Base-by-base conservation (phyloP, 2,797 vertebrate genomes). In the Discoglossus pictus region DNA sequence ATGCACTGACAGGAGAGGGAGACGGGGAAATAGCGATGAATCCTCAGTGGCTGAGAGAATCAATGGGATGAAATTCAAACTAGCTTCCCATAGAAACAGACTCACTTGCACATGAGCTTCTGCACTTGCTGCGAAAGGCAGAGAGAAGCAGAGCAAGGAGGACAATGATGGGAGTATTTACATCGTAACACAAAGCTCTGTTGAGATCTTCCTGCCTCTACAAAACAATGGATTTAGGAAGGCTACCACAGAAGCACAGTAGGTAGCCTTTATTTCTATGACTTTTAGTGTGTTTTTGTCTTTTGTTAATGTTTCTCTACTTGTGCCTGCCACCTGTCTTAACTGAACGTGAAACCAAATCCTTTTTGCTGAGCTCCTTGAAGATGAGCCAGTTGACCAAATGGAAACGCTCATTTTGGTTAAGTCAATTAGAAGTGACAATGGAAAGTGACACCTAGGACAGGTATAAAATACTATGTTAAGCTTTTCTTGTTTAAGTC, bases 181-280 rank as follows among this genome's bases (percentile, higher is more conserved):
- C 70, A 50, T 78, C 68, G 73, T 77, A 61, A 76, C 53, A 39
- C 10, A 3, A 65, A 50, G 60, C 72, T 65, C n/a, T 20, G 75
- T 75, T 59, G 69, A 61, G 62, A 67, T 59, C 8, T 6, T 70
- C 61, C 48, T 44, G 39, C 58, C 73, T 73, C 72, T 61, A 9
- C 65, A 73, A 83, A 83, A 85, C 80, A 75, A 92, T 92, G 92
- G 92, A 91, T 85, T 78, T 90, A 76, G 86, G 86, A 86, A 81
- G 82, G 73, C 83, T 79, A 70, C 83, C 87, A 43, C 85, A 82
- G 78, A 90, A 87, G 76, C 84, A 90, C 90, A 93, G 92, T 93
- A 93, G 80, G 92, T 89, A 80, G 72, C 75, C 75, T 83, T 81
- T 72, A 77, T 80, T 73, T 80, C 71, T 76, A 67, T 76, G 50